Evolutionary conservation across 2,888 invertebrate species (phyloP), one percentile per base, ranked within the genome.

Genomic region (Octonoba sinensis): DNA sequence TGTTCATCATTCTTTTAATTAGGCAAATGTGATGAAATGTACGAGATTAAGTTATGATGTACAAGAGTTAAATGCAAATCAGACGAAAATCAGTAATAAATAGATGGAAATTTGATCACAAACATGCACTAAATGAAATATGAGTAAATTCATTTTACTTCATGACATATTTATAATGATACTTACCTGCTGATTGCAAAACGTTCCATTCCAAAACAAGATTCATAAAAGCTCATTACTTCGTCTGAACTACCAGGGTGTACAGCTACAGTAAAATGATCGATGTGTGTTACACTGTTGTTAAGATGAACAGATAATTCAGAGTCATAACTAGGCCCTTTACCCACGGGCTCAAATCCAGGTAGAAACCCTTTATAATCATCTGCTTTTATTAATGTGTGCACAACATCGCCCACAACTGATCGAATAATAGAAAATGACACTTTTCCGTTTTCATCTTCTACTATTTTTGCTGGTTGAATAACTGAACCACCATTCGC

Each of bases 211-310:
- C 88, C 89, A 85, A 90, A 89, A 46, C 87, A 87, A 15, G 86
- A 84, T 71, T 88, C 87, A 83, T 90, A 90, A 89, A 90, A 90
- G 0, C 86, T 72, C 16, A 90, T 85, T 13, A 89, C 86, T 6
- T 83, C 75, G 59, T 85, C 75, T 3, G 88, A 87, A 71, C 88
- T 85, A 13, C 89, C 89, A 57, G 84, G 24, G 82, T 15, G 86
- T 82, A 79, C 88, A 88, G 88, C 89, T 81, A 88, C 87, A 8
- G 90, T 88, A 8, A 90, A 87, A 85, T 90, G 90, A 85, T 90
- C 90, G 81, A 90, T 85, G 81, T 87, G 87, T 15, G 87, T 86
- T 59, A 81, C 84, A 16, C 69, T 27, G 6, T 44, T 24, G 16
- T 24, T 12, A 13, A 46, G 46, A 11, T 36, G 8, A 36, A 36